Evolutionary conservation across 2,888 invertebrate genomes (phyloP), one percentile per base, ranked within the genome.

Genomic region (Lordiphosa andalusiaca): DNA sequence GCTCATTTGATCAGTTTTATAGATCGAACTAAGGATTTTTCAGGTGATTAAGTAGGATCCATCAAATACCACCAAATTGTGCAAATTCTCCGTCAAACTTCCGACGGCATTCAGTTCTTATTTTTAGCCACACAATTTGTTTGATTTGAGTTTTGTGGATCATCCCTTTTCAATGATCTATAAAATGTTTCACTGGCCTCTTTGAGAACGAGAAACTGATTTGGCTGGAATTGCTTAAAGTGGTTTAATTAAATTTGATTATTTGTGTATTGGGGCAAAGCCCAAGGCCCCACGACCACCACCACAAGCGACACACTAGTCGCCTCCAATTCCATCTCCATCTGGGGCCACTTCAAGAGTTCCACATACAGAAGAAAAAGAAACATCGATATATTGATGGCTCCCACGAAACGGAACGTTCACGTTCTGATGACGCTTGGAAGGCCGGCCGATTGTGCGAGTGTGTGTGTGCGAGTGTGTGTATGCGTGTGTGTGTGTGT

Each of bases 201-300:
- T 39, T 21, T 10, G 5, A 16, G 6, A 16, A 44, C 10, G 33
- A 3, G 16, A 30, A 44, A 42, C 30, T 4, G 42, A 42, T 42
- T 42, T 30, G 30, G 30, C 42, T 30, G 30, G 42, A 33, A 44
- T 44, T 44, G 44, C 44, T 44, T 30, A 69, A 73, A 71, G 68
- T 73, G 74, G 59, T 73, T 77, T 73, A 73, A 73, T 73, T 73
- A 77, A 77, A 71, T 68, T 73, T 71, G 68, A 77, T 77, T 73
- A 73, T 57, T 63, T 59, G 53, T 68, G 44, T 53, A 30, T 33
- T 42, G 12, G 38, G 50, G 50, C 12, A 49, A 49, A 30, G 30
- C 30, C 30, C 30, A 30, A 30, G 30, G 30, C 30, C 30, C 30
- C 30, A 30, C 30, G 9, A 30, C 30, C 30, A 30, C 30, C 30